These are phyloP conservation scores for Formicarius rufipectus DNA, from an alignment of 2,113 vertebrate species.

Conservation along the genomic window DNA sequence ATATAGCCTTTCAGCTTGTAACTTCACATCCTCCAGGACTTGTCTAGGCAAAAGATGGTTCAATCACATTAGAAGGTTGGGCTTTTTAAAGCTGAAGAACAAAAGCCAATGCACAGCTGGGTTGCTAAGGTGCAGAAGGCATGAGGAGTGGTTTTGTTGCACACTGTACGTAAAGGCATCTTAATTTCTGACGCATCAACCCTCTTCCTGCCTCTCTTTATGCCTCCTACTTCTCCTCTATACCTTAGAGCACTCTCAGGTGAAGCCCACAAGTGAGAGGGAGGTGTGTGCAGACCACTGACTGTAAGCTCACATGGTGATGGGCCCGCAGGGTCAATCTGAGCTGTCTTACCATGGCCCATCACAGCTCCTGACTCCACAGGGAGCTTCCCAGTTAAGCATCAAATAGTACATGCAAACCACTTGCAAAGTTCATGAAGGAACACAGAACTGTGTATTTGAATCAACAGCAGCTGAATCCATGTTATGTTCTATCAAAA, in stretches of 20 bases:
- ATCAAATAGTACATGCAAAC: neutral
- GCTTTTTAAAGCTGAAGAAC: neutral
- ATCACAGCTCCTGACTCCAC: neutral
- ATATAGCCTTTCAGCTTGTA: conserved; percentile 4
- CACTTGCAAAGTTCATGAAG: neutral
- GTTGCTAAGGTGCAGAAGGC: conserved; percentile 51
- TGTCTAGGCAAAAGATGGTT: neutral
- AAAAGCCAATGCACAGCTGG: neutral
- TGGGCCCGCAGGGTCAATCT: neutral
- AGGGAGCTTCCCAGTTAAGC: neutral
- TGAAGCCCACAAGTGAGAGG: neutral
- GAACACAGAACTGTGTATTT: neutral
- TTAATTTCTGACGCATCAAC: neutral
- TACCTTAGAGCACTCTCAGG: neutral
- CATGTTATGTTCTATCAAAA: neutral
- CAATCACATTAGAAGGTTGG: neutral
- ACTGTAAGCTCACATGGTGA: accelerated
- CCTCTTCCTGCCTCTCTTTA: neutral
- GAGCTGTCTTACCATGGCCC: accelerated
- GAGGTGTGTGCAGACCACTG: neutral
- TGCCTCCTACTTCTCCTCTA: neutral
- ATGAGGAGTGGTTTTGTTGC: neutral
- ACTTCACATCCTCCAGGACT: neutral
- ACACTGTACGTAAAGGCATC: neutral
- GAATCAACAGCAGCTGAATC: neutral